These are phyloP conservation scores for Phasianus colchicus DNA, from an alignment of 2,113 vertebrate species.

Conservation along the genomic window DNA sequence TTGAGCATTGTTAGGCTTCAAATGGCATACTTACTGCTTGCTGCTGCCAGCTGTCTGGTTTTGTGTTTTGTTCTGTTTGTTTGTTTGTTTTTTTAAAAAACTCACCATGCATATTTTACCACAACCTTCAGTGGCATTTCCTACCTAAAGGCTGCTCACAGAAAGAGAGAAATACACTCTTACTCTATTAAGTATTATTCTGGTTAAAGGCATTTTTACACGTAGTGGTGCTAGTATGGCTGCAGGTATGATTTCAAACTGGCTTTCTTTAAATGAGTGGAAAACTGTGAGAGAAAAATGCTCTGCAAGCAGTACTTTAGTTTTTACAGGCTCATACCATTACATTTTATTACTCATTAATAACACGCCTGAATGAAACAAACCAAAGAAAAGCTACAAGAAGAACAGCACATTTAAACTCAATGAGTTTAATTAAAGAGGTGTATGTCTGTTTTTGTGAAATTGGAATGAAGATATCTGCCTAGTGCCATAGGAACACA, in stretches of 20 bases:
- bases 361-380: background rate
- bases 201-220: background rate
- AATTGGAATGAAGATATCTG: background rate
- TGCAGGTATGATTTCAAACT: conserved; percentile 4
- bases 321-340: conserved; percentile 21
- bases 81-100: too few relatives aligned
- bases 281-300: background rate
- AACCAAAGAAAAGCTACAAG: background rate
- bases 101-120: background rate
- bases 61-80: background rate
- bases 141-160: background rate
- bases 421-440: background rate
- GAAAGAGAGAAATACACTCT: background rate
- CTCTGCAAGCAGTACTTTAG: background rate
- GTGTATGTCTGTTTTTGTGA: background rate
- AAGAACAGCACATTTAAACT: background rate
- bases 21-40: background rate
- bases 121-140: background rate
- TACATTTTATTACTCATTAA: background rate
- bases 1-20: background rate
- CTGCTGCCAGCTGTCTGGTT: background rate
- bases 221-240: background rate
- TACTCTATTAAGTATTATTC: background rate
- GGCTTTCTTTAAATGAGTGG: background rate
- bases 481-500: background rate